Evolutionary conservation across 2,888 invertebrate species (phyloP).

Genomic region (Apodemia duryi): DNA sequence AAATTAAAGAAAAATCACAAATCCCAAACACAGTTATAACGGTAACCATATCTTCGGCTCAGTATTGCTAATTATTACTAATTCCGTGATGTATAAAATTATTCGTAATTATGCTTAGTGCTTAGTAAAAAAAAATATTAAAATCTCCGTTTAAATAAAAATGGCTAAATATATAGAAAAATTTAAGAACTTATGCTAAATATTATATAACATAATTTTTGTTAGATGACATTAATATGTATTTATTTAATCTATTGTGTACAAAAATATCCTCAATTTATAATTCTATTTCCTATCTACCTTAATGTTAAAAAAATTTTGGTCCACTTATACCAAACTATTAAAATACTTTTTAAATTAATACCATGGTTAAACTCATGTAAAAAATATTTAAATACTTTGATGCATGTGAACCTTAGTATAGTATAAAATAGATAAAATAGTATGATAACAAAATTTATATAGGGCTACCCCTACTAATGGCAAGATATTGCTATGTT

Average conservation of each 20-base stretch:
- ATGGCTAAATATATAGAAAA: slow-evolving; percentile 4
- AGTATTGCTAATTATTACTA: slow-evolving; percentile 39
- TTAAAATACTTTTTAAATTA: too few relatives aligned
- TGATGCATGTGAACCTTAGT: too few relatives aligned
- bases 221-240: not conserved
- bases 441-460: not conserved
- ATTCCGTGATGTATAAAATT: slow-evolving; percentile 56
- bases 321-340: too few relatives aligned
- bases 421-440: not conserved
- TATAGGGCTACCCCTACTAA: not conserved
- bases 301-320: slow-evolving; percentile 39
- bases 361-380: too few relatives aligned
- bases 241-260: slow-evolving; percentile 47
- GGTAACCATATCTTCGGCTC: slow-evolving; percentile 61
- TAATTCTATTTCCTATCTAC: slow-evolving; percentile 31
- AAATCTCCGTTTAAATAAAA: slow-evolving; percentile 27
- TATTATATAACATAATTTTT: not conserved
- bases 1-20: slow-evolving; percentile 10
- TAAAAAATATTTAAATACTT: too few relatives aligned
- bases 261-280: slow-evolving; percentile 67
- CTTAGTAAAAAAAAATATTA: slow-evolving; percentile 14
- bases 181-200: not conserved
- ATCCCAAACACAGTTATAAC: slow-evolving; percentile 32
- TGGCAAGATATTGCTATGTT: slow-evolving; percentile 8
- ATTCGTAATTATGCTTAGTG: slow-evolving; percentile 44